phyloP scores from a whole-genome alignment of 1,140 invertebrate genomes.

The Eubasilissa regina region DNA sequence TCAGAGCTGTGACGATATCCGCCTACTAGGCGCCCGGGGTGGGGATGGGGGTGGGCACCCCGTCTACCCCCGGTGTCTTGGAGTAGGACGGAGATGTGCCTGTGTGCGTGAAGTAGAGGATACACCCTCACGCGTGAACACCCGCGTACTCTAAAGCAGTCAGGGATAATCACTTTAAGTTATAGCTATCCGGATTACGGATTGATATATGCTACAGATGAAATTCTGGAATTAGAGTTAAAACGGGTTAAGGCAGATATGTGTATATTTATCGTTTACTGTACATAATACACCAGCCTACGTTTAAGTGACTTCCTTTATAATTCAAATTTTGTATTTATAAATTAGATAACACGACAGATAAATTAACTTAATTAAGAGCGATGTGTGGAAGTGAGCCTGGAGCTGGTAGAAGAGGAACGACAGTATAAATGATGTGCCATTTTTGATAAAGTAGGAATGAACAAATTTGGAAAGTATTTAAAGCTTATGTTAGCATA shows the following conservation, averaged over 20 bases:
- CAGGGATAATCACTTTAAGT: constrained; percentile 28
- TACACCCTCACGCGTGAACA: constrained; percentile 26
- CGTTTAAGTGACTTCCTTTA: no score
- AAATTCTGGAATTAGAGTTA: constrained; percentile 31
- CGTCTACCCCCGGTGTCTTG: neutral
- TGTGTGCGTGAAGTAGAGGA: constrained; percentile 9
- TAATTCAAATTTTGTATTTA: no score
- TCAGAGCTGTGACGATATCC: neutral
- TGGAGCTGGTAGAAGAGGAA: no score
- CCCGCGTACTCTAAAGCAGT: constrained; percentile 9
- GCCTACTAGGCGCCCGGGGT: constrained; percentile 15
- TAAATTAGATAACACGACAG: no score
- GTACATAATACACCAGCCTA: no score
- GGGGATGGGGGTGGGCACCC: neutral
- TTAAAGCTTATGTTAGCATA: no score
- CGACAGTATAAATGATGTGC: no score
- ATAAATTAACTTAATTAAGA: no score
- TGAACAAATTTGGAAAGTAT: no score
- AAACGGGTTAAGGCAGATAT: constrained; percentile 23
- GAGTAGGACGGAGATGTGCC: neutral
- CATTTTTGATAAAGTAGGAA: no score
- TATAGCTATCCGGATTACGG: constrained; percentile 35
- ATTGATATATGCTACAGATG: constrained; percentile 40
- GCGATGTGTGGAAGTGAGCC: no score
- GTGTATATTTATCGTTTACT: no score